Conservation (phyloP, 2,888 invertebrate genomes). For the Acanthopleura granulata region DNA sequence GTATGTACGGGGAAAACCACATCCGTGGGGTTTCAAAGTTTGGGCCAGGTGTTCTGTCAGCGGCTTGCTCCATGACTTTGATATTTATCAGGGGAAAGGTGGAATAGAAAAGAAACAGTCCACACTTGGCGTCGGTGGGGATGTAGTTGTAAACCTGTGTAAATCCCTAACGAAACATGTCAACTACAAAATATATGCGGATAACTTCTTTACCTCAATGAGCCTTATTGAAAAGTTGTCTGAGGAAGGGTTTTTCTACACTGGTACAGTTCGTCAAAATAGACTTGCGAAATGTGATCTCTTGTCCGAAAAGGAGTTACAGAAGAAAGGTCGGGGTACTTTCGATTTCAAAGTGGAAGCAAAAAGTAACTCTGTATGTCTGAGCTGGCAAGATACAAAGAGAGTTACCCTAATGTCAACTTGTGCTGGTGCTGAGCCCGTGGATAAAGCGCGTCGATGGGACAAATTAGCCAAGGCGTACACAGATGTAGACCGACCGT, state of each 20-base stretch:
- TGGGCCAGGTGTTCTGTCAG: neutral
- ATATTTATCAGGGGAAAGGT: neutral
- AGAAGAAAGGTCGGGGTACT: neutral
- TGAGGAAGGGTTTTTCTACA: neutral
- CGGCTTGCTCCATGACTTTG: neutral
- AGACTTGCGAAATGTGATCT: neutral
- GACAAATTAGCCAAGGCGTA: slow-evolving; percentile 37
- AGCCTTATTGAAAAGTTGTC: too few relatives aligned
- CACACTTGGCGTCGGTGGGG: too few relatives aligned
- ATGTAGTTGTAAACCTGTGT: too few relatives aligned
- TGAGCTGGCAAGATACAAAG: slow-evolving; percentile 14
- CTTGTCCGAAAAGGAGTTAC: neutral
- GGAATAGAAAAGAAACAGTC: neutral
- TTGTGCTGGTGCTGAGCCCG: slow-evolving; percentile 44
- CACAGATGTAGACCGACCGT: slow-evolving; percentile 39
- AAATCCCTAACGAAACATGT: too few relatives aligned
- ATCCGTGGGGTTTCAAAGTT: neutral
- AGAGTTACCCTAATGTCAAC: slow-evolving; percentile 42
- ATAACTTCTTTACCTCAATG: too few relatives aligned
- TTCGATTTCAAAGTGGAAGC: neutral
- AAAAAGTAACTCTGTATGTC: neutral
- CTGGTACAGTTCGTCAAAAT: neutral
- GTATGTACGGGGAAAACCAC: neutral
- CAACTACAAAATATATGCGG: too few relatives aligned
- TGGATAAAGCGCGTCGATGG: slow-evolving; percentile 40